Evolutionary conservation across 2,113 vertebrate species (phyloP).

Genomic region (Butorides virescens): DNA sequence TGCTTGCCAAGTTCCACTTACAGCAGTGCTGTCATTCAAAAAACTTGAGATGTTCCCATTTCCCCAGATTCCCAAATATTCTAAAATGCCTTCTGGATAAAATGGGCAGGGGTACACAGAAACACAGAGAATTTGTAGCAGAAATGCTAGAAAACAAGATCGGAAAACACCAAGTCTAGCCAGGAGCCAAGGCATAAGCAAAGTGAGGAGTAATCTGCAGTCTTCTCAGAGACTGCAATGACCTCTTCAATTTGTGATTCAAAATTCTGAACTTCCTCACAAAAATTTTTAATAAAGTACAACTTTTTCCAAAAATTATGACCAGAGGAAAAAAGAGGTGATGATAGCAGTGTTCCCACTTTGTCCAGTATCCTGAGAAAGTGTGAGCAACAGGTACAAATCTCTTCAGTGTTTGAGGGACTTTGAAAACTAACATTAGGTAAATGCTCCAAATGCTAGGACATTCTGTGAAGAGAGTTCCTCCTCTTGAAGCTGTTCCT

Average conservation of each 20-base stretch:
- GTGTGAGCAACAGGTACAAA: neutral
- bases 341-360: accelerated
- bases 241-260: neutral
- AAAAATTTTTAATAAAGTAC: neutral
- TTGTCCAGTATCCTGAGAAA: neutral
- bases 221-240: neutral
- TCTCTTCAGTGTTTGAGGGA: neutral
- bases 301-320: neutral
- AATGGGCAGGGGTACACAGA: neutral
- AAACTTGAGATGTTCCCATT: neutral
- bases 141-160: neutral
- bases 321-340: neutral
- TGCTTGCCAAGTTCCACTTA: neutral
- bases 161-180: neutral
- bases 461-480: neutral
- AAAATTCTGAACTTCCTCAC: neutral
- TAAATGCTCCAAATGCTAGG: neutral
- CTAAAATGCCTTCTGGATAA: neutral
- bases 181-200: neutral
- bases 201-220: neutral
- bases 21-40: neutral
- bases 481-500: neutral
- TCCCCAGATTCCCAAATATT: neutral
- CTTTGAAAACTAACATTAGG: neutral
- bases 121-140: neutral